Conservation (phyloP, 2,113 vertebrate species). For the Antechinus flavipes region DNA sequence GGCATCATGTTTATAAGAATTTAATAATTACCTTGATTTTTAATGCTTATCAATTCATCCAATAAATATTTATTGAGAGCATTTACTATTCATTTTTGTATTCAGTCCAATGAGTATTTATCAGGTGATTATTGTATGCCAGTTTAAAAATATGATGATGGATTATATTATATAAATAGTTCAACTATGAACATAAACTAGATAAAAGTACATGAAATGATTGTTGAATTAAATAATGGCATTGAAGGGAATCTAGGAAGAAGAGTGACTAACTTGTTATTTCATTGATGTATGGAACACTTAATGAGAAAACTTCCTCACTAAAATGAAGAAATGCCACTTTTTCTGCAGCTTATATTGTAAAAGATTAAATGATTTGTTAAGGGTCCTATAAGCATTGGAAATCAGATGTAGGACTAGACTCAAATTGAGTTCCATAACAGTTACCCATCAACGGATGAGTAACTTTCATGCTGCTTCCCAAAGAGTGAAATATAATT, state of each 20-base stretch:
- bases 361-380: neutral
- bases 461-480: neutral
- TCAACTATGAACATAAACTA: neutral
- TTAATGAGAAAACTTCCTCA: neutral
- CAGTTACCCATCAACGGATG: neutral
- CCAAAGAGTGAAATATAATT: neutral
- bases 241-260: neutral
- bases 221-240: neutral
- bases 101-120: neutral
- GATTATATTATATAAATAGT: neutral
- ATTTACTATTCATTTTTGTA: neutral
- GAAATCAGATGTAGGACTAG: neutral
- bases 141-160: neutral
- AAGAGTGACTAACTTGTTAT: neutral
- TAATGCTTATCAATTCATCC: neutral
- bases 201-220: neutral
- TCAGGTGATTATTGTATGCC: neutral
- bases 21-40: neutral
- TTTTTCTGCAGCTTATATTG: neutral
- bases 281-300: neutral
- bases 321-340: neutral
- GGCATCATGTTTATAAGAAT: neutral
- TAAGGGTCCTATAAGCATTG: neutral
- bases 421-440: neutral
- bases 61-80: neutral